These are phyloP conservation scores for Orchestia grillus DNA, from an alignment of 1,140 invertebrate genomes.

Conservation along the genomic window DNA sequence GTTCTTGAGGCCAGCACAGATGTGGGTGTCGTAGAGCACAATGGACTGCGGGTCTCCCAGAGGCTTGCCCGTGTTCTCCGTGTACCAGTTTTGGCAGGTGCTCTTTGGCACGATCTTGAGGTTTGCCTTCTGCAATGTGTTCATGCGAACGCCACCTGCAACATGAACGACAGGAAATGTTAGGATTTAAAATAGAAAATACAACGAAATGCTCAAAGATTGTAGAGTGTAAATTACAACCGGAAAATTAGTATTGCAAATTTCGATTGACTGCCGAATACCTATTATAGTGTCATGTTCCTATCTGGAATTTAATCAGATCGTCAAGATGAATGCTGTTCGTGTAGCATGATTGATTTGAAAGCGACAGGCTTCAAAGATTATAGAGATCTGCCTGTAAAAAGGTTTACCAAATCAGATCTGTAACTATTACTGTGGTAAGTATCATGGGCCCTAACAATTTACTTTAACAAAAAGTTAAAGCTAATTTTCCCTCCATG, in stretches of 20 bases:
- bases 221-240: background rate
- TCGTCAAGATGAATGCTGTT: background rate
- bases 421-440: no score
- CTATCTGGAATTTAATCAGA: background rate
- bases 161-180: background rate
- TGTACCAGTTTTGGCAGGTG: slow-evolving; percentile 54
- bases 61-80: slow-evolving; percentile 8
- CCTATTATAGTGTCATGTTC: background rate
- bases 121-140: slow-evolving; percentile 50
- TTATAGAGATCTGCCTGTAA: no score
- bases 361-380: no score
- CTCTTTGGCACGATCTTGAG: background rate
- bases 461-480: no score
- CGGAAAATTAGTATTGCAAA: background rate
- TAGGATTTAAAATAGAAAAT: background rate
- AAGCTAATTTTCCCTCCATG: no score
- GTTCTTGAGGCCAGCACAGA: slow-evolving; percentile 61
- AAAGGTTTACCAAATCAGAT: no score
- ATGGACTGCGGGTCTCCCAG: slow-evolving; percentile 5
- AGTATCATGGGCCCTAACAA: no score
- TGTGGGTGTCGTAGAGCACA: slow-evolving; percentile 59
- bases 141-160: slow-evolving; percentile 29
- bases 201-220: background rate
- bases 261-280: background rate
- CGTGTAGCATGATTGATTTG: no score